A percentile compares a stretch with the other conserved stretches of the same genome.
Evolutionary conservation across 2,797 vertebrate genomes (phyloP).

Genomic region (Serranus cabrilla): DNA sequence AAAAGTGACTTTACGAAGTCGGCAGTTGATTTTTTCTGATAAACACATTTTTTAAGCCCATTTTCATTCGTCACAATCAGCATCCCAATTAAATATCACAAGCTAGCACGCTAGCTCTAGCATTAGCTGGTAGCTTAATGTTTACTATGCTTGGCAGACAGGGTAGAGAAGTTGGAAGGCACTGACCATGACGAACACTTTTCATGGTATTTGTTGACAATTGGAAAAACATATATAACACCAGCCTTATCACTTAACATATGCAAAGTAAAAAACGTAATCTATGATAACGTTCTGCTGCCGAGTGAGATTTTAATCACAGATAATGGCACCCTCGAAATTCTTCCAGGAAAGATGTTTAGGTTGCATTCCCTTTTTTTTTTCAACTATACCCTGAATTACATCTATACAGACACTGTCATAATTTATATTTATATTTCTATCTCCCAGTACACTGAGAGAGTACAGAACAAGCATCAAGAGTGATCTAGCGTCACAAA

Average conservation of each 20-base stretch:
- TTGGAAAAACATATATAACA: conserved; percentile 7
- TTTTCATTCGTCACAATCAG: too few species aligned
- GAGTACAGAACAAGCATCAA: conserved; percentile 30
- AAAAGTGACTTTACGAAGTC: too few species aligned
- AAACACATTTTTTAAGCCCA: too few species aligned
- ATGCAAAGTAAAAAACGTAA: conserved; percentile 24
- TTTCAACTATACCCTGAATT: conserved; percentile 30
- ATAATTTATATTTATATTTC: conserved; percentile 31
- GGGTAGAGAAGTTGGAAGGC: neutral
- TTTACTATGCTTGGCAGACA: neutral
- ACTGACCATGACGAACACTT: neutral
- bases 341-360: conserved; percentile 28
- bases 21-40: too few species aligned
- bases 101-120: too few species aligned
- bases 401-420: conserved; percentile 23
- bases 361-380: conserved; percentile 33
- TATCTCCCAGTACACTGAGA: conserved; percentile 27
- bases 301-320: conserved; percentile 40
- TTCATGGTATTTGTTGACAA: conserved; percentile 14
- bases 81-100: too few species aligned
- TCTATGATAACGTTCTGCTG: conserved; percentile 27
- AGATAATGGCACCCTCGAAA: conserved; percentile 35
- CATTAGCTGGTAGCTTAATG: too few species aligned
- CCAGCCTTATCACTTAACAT: conserved; percentile 33
- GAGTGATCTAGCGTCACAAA: conserved; percentile 32